Conservation (phyloP, 2,888 invertebrate species). For the Drosophila mimica region DNA sequence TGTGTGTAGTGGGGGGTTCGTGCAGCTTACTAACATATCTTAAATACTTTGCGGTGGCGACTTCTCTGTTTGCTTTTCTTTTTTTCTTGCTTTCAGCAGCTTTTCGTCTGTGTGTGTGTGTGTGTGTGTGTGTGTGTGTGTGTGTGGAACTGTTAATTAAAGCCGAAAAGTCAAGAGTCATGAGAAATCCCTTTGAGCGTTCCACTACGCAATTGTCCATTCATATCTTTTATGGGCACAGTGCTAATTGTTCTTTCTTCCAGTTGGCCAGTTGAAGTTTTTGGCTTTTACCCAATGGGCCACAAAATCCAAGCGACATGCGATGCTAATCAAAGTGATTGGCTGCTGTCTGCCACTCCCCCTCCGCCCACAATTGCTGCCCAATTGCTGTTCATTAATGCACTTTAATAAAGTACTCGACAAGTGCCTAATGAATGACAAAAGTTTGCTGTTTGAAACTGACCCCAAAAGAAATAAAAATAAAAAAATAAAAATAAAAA, state of each 20-base stretch:
- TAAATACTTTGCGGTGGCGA: conserved; percentile 60
- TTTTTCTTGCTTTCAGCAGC: conserved; percentile 56
- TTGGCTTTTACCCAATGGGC: conserved; percentile 57
- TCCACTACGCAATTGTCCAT: conserved; percentile 42
- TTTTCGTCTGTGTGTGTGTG: conserved; percentile 16
- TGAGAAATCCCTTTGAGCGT: conserved; percentile 56
- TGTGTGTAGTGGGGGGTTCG: background rate
- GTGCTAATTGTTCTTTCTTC: conserved; percentile 65
- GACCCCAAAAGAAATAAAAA: conserved; percentile 2
- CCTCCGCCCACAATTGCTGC: background rate
- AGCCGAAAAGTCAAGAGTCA: conserved; percentile 58
- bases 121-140: conserved; percentile 2
- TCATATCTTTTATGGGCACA: conserved; percentile 65
- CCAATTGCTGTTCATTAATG: conserved; percentile 58
- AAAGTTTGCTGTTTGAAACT: conserved; percentile 32
- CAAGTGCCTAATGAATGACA: conserved; percentile 50
- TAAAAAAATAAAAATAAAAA: background rate
- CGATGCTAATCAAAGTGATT: conserved; percentile 75
- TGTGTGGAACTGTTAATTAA: conserved; percentile 64
- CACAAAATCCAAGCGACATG: conserved; percentile 74
- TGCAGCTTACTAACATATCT: conserved; percentile 42
- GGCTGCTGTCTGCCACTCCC: conserved; percentile 21
- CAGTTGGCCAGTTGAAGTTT: conserved; percentile 12
- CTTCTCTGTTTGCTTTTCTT: conserved; percentile 41
- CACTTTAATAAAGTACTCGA: conserved; percentile 60